These are phyloP conservation scores for Chiroxiphia lanceolata DNA, from an alignment of 2,797 vertebrate species.

Conservation along the genomic window DNA sequence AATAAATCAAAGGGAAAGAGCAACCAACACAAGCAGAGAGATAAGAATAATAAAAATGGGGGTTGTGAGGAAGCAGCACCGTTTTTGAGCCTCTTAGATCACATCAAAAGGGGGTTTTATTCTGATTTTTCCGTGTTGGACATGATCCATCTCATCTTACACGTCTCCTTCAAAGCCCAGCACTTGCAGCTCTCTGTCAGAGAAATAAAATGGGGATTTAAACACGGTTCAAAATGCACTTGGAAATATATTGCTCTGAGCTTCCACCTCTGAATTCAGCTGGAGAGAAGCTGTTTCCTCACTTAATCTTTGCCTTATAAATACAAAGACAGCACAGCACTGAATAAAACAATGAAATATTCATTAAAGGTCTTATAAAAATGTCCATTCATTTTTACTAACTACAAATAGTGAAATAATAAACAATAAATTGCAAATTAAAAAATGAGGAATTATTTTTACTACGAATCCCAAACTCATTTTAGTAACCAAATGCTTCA, in stretches of 20 bases:
- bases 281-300: not conserved
- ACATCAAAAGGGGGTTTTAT: not conserved
- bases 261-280: not conserved
- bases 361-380: not conserved
- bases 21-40: not conserved
- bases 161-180: not conserved
- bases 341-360: not conserved
- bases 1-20: conserved; percentile 24
- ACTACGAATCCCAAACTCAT: not conserved
- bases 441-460: not conserved
- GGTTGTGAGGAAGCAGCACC: not conserved
- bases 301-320: not conserved
- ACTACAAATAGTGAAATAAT: no score
- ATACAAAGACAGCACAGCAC: not conserved
- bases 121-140: not conserved
- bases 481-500: not conserved
- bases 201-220: not conserved
- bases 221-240: not conserved
- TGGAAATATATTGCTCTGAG: not conserved
- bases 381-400: not conserved
- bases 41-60: conserved; percentile 6
- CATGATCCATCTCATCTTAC: not conserved
- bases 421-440: no score
- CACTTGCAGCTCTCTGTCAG: not conserved
- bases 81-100: not conserved